These are phyloP conservation scores for Wasmannia auropunctata DNA, from an alignment of 1,140 invertebrate genomes.

Conservation along the genomic window DNA sequence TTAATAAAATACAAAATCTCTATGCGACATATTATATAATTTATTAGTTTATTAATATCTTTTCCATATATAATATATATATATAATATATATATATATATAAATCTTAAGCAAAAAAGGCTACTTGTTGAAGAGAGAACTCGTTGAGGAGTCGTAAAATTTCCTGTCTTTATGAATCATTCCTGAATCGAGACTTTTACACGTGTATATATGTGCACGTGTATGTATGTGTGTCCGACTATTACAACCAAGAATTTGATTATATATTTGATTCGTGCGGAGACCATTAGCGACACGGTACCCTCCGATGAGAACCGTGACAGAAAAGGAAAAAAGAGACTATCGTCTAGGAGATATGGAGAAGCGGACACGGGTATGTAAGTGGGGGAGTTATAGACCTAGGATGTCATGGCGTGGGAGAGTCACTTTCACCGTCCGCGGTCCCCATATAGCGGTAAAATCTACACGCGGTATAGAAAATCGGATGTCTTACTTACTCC, in stretches of 20 bases:
- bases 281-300: slow-evolving; percentile 25
- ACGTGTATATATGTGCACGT: no score
- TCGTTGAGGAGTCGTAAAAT: background rate
- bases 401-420: slow-evolving; percentile 85
- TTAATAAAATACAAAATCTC: background rate
- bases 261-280: background rate
- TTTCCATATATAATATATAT: no score
- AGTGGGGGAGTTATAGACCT: slow-evolving; percentile 69
- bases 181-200: no score
- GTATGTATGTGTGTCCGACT: background rate
- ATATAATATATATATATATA: no score
- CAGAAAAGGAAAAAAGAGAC: slow-evolving; percentile 63
- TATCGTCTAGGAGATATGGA: slow-evolving; percentile 53
- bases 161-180: background rate
- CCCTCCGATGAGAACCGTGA: slow-evolving; percentile 13
- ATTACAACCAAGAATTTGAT: slow-evolving; percentile 47
- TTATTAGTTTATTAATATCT: no score
- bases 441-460: slow-evolving; percentile 80
- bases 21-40: background rate
- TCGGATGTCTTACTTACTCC: slow-evolving; percentile 41
- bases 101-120: no score
- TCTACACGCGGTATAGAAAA: slow-evolving; percentile 63
- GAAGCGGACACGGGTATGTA: slow-evolving; percentile 28
- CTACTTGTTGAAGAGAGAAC: no score
- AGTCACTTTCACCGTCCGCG: slow-evolving; percentile 84